phyloP scores from a whole-genome alignment of 2,797 vertebrate genomes.

The Eremophila alpestris region DNA sequence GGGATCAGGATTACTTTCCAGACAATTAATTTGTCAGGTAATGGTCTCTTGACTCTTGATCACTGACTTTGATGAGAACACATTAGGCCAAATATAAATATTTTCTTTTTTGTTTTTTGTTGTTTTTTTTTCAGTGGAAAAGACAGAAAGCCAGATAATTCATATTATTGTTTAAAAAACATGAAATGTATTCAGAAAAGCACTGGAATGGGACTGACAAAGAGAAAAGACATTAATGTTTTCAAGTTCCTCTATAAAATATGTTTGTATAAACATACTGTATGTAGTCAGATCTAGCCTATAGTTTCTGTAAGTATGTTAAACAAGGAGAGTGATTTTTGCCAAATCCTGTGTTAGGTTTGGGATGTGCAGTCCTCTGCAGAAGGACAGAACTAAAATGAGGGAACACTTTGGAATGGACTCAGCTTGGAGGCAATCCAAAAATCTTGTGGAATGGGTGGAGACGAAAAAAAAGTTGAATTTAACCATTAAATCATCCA shows the following conservation, averaged over 20 bases:
- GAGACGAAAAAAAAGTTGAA: not conserved
- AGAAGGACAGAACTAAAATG: conserved; percentile 29
- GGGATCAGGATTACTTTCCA: not conserved
- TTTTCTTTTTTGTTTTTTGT: not conserved
- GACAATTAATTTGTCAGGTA: not conserved
- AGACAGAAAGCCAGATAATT: not conserved
- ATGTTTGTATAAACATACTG: conserved; percentile 42
- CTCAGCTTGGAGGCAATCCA: conserved; percentile 30
- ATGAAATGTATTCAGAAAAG: not conserved
- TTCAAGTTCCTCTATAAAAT: conserved; percentile 40
- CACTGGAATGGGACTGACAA: not conserved
- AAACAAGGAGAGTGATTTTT: conserved; percentile 25
- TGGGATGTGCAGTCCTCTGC: conserved; percentile 6
- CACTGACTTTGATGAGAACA: not conserved
- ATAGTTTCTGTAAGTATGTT: conserved; percentile 22
- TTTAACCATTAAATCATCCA: conserved; percentile 64
- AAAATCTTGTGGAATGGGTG: conserved; percentile 53
- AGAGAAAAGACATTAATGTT: conserved; percentile 21
- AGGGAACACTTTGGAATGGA: conserved; percentile 34
- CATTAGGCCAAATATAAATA: not conserved
- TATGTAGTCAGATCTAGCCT: conserved; percentile 3
- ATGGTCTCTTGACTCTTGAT: not conserved
- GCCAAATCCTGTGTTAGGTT: conserved; percentile 31
- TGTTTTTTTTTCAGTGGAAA: not conserved
- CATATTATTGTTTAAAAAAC: not conserved